Evolutionary conservation across 2,113 vertebrate species (phyloP).

Genomic region (Coptodon rendalli): DNA sequence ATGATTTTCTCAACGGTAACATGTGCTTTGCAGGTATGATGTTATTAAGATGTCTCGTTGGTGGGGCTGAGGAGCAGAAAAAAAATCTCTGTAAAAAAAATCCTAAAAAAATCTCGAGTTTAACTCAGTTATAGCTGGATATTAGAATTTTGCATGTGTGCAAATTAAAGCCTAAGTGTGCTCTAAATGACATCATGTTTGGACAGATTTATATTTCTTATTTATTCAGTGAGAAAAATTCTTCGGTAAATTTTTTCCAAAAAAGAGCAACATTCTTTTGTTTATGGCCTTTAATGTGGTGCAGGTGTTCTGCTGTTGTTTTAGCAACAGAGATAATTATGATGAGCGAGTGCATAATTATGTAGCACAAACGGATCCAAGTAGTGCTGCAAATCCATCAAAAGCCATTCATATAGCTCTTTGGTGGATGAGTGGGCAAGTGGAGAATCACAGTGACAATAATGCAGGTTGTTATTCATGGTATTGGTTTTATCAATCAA

Average conservation of each 20-base stretch:
- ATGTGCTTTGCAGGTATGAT: neutral
- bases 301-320: neutral
- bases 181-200: neutral
- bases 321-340: neutral
- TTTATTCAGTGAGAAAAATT: neutral
- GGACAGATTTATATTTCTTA: neutral
- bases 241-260: neutral
- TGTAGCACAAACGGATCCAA: neutral
- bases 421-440: neutral
- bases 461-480: neutral
- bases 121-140: rapidly evolving
- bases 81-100: neutral
- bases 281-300: neutral
- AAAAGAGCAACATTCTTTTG: neutral
- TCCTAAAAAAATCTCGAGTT: neutral
- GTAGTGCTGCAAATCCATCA: neutral
- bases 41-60: rapidly evolving
- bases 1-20: neutral
- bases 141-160: neutral
- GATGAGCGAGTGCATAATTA: neutral
- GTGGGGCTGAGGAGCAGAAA: neutral
- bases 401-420: neutral
- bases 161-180: neutral
- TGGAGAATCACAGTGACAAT: neutral
- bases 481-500: neutral